These are phyloP conservation scores for Spodoptera litura DNA, from an alignment of 1,140 invertebrate species.

Conservation along the genomic window DNA sequence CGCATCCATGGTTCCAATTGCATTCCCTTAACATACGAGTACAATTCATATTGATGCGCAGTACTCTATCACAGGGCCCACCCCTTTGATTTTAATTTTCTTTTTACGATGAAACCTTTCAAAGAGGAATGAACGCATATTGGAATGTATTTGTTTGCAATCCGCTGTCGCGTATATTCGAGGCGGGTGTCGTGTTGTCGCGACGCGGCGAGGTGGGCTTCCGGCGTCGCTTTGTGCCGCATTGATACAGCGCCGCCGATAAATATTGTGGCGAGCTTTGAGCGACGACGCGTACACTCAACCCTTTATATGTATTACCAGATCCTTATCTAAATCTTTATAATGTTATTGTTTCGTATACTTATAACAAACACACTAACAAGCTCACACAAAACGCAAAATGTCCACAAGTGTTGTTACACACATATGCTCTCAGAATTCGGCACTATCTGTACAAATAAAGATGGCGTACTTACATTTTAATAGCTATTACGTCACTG, in stretches of 20 bases:
- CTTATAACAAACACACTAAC: not conserved
- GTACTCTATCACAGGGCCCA: no score
- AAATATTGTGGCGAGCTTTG: slow-evolving; percentile 83
- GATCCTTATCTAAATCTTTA: slow-evolving; percentile 25
- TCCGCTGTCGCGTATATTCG: slow-evolving; percentile 55
- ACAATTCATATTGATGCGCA: no score
- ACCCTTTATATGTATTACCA: slow-evolving; percentile 48
- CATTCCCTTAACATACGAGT: no score
- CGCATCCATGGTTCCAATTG: no score
- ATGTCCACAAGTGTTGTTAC: not conserved
- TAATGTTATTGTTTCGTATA: slow-evolving; percentile 42
- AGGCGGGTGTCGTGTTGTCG: slow-evolving; percentile 31
- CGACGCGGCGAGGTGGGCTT: slow-evolving; percentile 74
- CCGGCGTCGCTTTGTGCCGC: slow-evolving; percentile 79
- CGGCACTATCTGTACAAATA: not conserved
- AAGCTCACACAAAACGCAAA: no score
- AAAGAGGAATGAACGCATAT: not conserved
- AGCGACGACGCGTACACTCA: slow-evolving; percentile 55
- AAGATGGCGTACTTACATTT: not conserved
- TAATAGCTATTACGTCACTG: not conserved
- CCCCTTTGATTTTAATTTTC: no score
- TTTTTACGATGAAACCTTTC: no score
- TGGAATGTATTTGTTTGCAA: slow-evolving; percentile 4
- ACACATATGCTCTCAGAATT: not conserved
- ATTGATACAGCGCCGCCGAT: slow-evolving; percentile 81